These are phyloP conservation scores for Ormyrus nitidulus DNA, from an alignment of 2,888 invertebrate species.

Conservation along the genomic window DNA sequence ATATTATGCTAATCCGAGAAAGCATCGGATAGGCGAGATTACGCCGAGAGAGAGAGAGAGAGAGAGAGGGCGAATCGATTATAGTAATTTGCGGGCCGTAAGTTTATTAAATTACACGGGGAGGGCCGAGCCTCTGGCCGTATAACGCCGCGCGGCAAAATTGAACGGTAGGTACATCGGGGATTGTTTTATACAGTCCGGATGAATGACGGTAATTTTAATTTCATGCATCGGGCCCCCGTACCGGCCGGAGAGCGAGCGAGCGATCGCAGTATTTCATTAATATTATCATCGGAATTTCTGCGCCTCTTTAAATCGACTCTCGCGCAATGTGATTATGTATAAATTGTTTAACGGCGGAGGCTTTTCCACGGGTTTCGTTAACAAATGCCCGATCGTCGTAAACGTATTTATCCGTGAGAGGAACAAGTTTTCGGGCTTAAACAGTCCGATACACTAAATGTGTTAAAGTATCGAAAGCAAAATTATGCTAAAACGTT, in stretches of 20 bases:
- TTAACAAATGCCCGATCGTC: no score
- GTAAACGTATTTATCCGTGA: no score
- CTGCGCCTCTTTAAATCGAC: constrained; percentile 41
- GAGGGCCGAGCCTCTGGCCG: constrained; percentile 16
- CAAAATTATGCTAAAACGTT: no score
- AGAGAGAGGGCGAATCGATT: constrained; percentile 53
- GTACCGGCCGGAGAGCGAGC: background rate
- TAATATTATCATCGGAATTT: constrained; percentile 39
- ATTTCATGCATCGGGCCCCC: constrained; percentile 50
- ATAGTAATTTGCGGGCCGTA: constrained; percentile 55
- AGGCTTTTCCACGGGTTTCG: no score
- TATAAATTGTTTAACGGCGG: constrained; percentile 7
- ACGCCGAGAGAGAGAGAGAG: background rate
- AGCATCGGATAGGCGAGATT: constrained; percentile 32
- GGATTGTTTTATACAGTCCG: constrained; percentile 52
- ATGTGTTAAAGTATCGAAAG: no score
- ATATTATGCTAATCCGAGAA: constrained; percentile 59
- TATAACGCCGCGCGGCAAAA: constrained; percentile 36
- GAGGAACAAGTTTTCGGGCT: no score
- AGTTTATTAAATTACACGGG: constrained; percentile 58
- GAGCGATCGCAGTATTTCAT: constrained; percentile 50
- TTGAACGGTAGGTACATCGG: constrained; percentile 47
- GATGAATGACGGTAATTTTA: constrained; percentile 55
- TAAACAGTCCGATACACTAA: no score
- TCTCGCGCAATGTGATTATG: constrained; percentile 18